A percentile compares a stretch with the other conserved stretches of the same genome.
Conservation (phyloP, 2,113 vertebrate species). For the Cololabis saira region DNA sequence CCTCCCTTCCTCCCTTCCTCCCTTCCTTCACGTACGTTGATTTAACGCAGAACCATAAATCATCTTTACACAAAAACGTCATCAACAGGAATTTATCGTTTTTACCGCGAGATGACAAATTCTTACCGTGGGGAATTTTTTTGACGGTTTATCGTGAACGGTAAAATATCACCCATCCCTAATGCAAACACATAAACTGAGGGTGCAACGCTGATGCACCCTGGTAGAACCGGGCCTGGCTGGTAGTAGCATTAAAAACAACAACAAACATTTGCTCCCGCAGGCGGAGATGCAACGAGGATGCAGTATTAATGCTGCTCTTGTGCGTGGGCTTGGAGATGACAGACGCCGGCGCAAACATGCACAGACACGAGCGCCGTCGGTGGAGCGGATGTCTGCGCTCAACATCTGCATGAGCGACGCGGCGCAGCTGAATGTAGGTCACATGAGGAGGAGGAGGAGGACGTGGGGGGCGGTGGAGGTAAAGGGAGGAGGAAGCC, state of each 20-base stretch:
- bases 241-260: background rate
- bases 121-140: no score
- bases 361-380: conserved; percentile 9
- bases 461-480: conserved; percentile 53
- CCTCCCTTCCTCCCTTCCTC: no score
- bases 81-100: no score
- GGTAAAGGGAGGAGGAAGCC: conserved; percentile 49
- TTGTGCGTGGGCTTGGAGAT: conserved; percentile 20
- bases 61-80: no score
- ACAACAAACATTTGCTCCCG: conserved; percentile 4
- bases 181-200: no score
- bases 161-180: no score
- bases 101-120: no score
- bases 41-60: no score
- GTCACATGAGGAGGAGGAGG: conserved; percentile 54
- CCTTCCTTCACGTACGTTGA: no score
- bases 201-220: no score
- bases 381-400: conserved; percentile 18
- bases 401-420: conserved; percentile 47
- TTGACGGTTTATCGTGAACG: no score
- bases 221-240: no score
- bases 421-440: conserved; percentile 59
- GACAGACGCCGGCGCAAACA: conserved; percentile 18
- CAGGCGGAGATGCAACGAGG: background rate
- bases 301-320: conserved; percentile 29